Conservation (phyloP, 2,888 invertebrate genomes). For the Salpingus planirostris region DNA sequence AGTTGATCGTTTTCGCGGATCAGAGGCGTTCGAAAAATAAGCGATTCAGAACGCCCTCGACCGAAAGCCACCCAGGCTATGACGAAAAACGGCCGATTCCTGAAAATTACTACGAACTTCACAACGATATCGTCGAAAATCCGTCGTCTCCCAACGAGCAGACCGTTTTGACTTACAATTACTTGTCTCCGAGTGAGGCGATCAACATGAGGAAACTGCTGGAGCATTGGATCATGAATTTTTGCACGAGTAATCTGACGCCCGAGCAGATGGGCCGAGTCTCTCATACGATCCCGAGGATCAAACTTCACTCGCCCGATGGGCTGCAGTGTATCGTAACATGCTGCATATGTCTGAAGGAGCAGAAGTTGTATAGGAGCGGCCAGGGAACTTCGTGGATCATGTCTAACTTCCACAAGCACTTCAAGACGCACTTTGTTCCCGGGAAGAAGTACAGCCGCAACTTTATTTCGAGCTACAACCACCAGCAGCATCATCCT, state of each 20-base stretch:
- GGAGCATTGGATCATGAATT: not conserved
- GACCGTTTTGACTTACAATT: no score
- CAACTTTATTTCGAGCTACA: no score
- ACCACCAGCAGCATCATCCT: no score
- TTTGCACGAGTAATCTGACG: not conserved
- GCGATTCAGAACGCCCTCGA: not conserved
- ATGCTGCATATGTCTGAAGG: constrained; percentile 6
- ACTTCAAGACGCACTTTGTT: constrained; percentile 7
- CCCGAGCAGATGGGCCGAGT: not conserved
- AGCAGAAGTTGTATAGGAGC: constrained; percentile 5
- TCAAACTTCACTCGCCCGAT: not conserved
- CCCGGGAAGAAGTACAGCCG: no score
- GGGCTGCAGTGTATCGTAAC: not conserved
- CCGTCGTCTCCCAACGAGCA: no score
- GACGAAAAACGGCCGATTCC: not conserved
- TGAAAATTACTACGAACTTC: not conserved
- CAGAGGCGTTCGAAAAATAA: not conserved
- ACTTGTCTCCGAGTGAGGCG: no score
- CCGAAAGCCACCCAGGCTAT: not conserved
- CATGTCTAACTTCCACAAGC: constrained; percentile 7
- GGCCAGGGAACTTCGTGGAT: constrained; percentile 7
- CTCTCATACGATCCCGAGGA: not conserved
- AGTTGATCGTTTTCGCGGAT: not conserved
- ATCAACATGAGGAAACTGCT: not conserved
- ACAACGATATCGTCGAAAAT: not conserved